Evolutionary conservation across 1,140 invertebrate species (phyloP), one percentile per base, ranked within the genome.

Genomic region (Pseudoatta argentina): DNA sequence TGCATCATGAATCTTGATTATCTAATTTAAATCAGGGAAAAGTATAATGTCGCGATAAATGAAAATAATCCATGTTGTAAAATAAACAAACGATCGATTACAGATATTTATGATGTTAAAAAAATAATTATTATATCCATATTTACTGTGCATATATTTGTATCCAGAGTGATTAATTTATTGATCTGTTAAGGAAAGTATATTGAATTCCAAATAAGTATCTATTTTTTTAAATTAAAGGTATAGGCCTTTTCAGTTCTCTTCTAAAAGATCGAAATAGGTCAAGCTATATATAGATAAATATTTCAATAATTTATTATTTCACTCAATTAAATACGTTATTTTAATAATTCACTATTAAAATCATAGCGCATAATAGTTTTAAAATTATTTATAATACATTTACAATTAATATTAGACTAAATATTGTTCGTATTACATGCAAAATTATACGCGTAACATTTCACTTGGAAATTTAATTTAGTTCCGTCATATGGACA

Each of bases 1-100:
- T 82, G 90, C 81, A 88, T 89, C 91, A 90, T 94, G 92, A 94
- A 94, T 94, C 86, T 87, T 92, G 91, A 94, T 94, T 93, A 93
- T 85, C 86, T 79, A 79, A 78, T 92, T 92, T 86, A 83, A 91
- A 91, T 88, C 82, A 83, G 14, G 34, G 63, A 86, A 82, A 88
- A 79, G 78, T 67, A 55, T 71, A 83, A 55, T 67, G 87, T 24
- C 24, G 34, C 27, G 24, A 61, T 57, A 16, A 82, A 27, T 55
- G 27, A 53, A 67, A 64, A 59, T 51, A 18, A 8, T 63, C 39
- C 7, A 83, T 83, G 27, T 82, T 44, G 27, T 24, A n/a, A 61
- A 44, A 73, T 59, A 34, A 51, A 44, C 12, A 16, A 8, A 48
- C 4, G 59, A 12, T 53, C 24, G 51, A 59, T 53, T 3, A 53